Conservation (phyloP, 1,140 invertebrate genomes). For the Ceratosolen fusciceps region DNA sequence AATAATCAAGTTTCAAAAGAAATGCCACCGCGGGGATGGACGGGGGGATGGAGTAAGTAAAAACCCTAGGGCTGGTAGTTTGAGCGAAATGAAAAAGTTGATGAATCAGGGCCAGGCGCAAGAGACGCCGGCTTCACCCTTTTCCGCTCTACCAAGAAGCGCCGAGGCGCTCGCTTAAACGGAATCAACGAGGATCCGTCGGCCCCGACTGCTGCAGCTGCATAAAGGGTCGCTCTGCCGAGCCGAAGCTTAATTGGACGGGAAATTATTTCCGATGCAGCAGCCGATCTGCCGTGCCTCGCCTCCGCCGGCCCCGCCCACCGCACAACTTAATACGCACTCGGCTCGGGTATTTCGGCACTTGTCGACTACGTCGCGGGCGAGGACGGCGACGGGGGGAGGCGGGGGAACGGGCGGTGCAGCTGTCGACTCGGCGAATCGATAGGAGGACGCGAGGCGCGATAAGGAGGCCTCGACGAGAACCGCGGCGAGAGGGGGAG, state of each 20-base stretch:
- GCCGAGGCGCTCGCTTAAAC: constrained; percentile 36
- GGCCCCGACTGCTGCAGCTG: constrained; percentile 41
- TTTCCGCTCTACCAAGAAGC: not conserved
- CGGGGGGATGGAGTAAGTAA: no score
- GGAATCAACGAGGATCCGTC: constrained; percentile 55
- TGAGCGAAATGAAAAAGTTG: no score
- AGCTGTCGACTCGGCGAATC: no score
- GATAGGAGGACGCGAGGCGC: no score
- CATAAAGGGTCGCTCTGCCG: constrained; percentile 40
- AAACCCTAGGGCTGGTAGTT: no score
- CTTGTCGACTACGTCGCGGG: no score
- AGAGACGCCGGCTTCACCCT: not conserved
- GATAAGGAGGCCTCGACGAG: not conserved
- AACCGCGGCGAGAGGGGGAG: not conserved
- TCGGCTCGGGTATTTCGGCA: no score
- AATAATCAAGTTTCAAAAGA: no score
- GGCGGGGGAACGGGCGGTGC: no score
- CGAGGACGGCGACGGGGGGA: not conserved
- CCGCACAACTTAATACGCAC: no score
- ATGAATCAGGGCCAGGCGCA: not conserved
- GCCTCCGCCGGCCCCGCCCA: no score
- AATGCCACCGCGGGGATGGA: no score
- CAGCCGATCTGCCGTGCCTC: not conserved
- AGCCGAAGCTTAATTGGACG: constrained; percentile 69
- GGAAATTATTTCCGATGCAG: constrained; percentile 70